Percentiles rank a stretch among this genome's conserved stretches.
Conservation (phyloP, 2,113 vertebrate species). For the Phyllostomus hastatus region DNA sequence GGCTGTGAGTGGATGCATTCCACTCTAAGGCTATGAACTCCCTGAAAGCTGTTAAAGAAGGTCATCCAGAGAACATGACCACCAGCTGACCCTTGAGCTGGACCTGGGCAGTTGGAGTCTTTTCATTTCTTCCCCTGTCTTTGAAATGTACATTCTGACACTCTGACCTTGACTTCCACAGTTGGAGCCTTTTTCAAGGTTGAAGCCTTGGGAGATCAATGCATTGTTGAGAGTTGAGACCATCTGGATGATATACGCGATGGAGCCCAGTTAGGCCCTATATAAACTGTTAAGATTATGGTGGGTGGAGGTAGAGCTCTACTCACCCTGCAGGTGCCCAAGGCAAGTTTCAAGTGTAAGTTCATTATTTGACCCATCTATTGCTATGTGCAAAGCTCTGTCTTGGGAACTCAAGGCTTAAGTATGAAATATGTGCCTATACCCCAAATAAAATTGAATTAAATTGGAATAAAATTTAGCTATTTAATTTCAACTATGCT, state of each 20-base stretch:
- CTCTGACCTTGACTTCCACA: not conserved
- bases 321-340: not conserved
- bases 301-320: not conserved
- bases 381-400: not conserved
- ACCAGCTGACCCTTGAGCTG: not conserved
- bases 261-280: not conserved
- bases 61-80: not conserved
- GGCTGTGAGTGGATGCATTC: rapidly evolving
- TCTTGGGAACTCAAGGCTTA: not conserved
- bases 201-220: not conserved
- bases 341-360: not conserved
- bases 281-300: not conserved
- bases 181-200: not conserved
- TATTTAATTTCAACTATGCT: not conserved
- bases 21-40: not conserved
- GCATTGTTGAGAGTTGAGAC: not conserved
- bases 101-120: not conserved
- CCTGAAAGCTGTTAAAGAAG: not conserved
- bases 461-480: not conserved
- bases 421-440: not conserved
- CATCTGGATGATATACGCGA: not conserved
- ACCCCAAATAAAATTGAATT: not conserved
- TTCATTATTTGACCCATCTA: not conserved
- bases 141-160: not conserved
- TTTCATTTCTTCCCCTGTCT: not conserved